Evolutionary conservation across 2,113 vertebrate genomes (phyloP).

Genomic region (Entomyzon cyanotis): DNA sequence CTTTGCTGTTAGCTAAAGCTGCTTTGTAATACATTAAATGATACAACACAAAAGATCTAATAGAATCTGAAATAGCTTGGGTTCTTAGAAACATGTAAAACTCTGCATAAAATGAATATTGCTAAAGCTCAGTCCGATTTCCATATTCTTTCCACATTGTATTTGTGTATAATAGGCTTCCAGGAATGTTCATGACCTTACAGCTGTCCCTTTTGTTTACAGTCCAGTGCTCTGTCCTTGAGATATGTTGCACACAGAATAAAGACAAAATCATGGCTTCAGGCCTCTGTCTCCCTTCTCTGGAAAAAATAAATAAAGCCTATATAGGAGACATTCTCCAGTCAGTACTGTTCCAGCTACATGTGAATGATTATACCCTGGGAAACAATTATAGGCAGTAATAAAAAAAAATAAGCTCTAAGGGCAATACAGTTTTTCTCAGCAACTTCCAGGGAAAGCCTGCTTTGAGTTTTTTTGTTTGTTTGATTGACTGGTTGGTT

Average conservation of each 20-base stretch:
- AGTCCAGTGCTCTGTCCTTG: slow-evolving; percentile 69
- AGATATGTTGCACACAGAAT: slow-evolving; percentile 50
- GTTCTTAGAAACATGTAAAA: slow-evolving; percentile 48
- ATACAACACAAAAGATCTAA: slow-evolving; percentile 38
- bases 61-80: slow-evolving; percentile 36
- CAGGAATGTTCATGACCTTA: slow-evolving; percentile 66
- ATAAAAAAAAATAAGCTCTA: neutral
- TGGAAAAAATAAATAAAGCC: slow-evolving; percentile 45
- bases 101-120: slow-evolving; percentile 44
- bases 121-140: slow-evolving; percentile 29
- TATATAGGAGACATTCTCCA: neutral
- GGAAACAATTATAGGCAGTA: neutral
- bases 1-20: slow-evolving; percentile 12
- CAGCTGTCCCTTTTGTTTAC: slow-evolving; percentile 71
- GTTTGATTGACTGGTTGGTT: neutral
- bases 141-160: slow-evolving; percentile 51
- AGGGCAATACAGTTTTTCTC: neutral
- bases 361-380: neutral
- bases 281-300: slow-evolving; percentile 29
- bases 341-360: neutral
- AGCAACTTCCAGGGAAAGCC: neutral
- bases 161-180: slow-evolving; percentile 59
- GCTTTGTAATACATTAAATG: slow-evolving; percentile 42
- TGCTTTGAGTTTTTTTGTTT: neutral
- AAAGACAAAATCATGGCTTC: slow-evolving; percentile 64